A percentile compares a stretch with the other conserved stretches of the same genome.
These are phyloP conservation scores for Arge pagana DNA, from an alignment of 2,888 invertebrate genomes.

Conservation along the genomic window DNA sequence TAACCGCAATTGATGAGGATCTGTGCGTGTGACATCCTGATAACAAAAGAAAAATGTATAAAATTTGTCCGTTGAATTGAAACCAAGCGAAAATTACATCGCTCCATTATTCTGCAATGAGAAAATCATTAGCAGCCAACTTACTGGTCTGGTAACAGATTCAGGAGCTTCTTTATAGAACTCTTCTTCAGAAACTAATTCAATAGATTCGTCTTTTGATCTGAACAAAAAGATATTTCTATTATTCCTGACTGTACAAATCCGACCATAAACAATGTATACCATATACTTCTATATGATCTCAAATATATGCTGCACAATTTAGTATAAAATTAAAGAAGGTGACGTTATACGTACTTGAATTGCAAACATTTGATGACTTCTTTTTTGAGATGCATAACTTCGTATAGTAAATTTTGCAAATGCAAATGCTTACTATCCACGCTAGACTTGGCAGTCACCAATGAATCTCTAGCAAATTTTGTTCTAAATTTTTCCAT, in stretches of 20 bases:
- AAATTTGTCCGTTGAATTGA: neutral
- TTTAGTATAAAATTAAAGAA: neutral
- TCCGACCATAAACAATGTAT: no score
- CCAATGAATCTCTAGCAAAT: conserved; percentile 78
- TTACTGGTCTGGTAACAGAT: conserved; percentile 70
- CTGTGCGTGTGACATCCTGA: conserved; percentile 70
- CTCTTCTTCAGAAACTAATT: conserved; percentile 81
- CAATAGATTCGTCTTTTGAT: conserved; percentile 92
- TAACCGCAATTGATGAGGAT: conserved; percentile 80
- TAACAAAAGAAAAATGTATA: neutral
- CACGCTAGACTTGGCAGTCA: conserved; percentile 83
- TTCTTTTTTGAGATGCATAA: conserved; percentile 91
- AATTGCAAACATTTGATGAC: conserved; percentile 94
- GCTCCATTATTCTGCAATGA: no score
- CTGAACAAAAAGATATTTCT: conserved; percentile 59
- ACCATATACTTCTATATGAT: no score
- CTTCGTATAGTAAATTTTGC: conserved; percentile 93
- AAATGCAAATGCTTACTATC: conserved; percentile 88
- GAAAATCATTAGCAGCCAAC: conserved; percentile 38
- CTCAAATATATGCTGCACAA: neutral
- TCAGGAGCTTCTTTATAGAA: conserved; percentile 81
- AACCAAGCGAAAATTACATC: neutral
- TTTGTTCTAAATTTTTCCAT: conserved; percentile 87
- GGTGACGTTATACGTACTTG: conserved; percentile 64
- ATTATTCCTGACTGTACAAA: no score